Evolutionary conservation across 1,140 invertebrate genomes (phyloP).

Genomic region (Maconellicoccus hirsutus): DNA sequence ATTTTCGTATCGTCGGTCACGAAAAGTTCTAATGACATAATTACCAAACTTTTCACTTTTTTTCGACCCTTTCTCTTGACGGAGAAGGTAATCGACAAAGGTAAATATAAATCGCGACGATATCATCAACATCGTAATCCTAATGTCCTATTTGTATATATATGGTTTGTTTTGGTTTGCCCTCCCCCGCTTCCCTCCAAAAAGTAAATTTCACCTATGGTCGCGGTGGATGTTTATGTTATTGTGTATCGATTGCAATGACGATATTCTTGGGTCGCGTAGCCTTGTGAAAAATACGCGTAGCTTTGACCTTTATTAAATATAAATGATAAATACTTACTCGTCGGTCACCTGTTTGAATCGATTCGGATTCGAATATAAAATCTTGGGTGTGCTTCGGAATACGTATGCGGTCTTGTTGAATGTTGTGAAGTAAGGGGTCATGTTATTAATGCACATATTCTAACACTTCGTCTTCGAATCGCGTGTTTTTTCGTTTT

Average conservation of each 20-base stretch:
- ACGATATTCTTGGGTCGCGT: neutral
- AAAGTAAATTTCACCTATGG: too few relatives aligned
- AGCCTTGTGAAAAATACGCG: neutral
- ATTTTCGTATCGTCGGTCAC: too few relatives aligned
- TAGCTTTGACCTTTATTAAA: neutral
- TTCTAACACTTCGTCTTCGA: neutral
- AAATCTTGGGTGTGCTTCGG: slow-evolving; percentile 10
- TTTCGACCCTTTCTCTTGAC: too few relatives aligned
- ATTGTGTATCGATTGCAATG: neutral
- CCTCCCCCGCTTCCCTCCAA: too few relatives aligned
- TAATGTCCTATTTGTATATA: too few relatives aligned
- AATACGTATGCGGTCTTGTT: slow-evolving; percentile 14
- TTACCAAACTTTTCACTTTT: too few relatives aligned
- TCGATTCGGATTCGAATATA: slow-evolving; percentile 6
- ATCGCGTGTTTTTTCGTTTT: neutral
- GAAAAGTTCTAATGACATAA: too few relatives aligned
- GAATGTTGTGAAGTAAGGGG: slow-evolving; percentile 2
- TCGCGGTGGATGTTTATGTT: neutral
- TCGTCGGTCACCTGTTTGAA: slow-evolving; percentile 7
- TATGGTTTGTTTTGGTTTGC: too few relatives aligned
- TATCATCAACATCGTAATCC: too few relatives aligned
- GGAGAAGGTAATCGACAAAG: too few relatives aligned
- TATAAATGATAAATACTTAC: neutral
- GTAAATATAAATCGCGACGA: too few relatives aligned
- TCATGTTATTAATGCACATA: slow-evolving; percentile 11